phyloP scores from a whole-genome alignment of 2,888 invertebrate genomes.

The Mimumesa dahlbomi region DNA sequence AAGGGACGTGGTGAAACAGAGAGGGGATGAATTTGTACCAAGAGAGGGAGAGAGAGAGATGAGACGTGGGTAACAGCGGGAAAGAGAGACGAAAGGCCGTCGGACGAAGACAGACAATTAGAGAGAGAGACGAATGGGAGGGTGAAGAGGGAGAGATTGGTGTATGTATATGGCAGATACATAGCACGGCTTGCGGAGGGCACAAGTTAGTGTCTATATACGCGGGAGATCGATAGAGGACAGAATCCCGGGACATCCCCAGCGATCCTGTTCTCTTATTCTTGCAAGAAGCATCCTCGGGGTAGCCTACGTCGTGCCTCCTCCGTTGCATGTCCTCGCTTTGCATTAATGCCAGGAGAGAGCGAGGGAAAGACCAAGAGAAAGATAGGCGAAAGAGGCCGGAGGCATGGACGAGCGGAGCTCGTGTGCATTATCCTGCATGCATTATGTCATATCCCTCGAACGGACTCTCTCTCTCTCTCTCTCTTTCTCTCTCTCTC shows the following conservation, averaged over 20 bases:
- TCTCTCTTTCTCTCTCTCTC: slow-evolving; percentile 1
- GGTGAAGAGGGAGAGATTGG: slow-evolving; percentile 40
- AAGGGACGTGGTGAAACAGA: slow-evolving; percentile 15
- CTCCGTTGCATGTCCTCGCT: slow-evolving; percentile 62
- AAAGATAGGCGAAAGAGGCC: background rate
- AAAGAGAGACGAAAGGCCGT: background rate
- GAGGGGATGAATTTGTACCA: slow-evolving; percentile 1
- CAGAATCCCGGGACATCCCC: slow-evolving; percentile 80
- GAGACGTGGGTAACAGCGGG: background rate
- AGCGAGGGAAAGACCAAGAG: slow-evolving; percentile 19
- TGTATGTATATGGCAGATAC: slow-evolving; percentile 70
- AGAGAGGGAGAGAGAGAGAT: slow-evolving; percentile 20
- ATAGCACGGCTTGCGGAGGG: slow-evolving; percentile 76
- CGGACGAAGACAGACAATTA: slow-evolving; percentile 1
- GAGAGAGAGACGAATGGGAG: slow-evolving; percentile 7
- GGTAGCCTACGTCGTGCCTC: slow-evolving; percentile 65
- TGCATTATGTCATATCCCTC: slow-evolving; percentile 39
- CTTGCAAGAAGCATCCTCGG: slow-evolving; percentile 78
- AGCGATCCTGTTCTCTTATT: slow-evolving; percentile 80
- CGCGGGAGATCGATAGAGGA: slow-evolving; percentile 79
- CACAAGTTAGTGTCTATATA: slow-evolving; percentile 79
- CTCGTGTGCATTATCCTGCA: slow-evolving; percentile 40
- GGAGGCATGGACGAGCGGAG: slow-evolving; percentile 11
- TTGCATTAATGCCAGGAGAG: slow-evolving; percentile 66
- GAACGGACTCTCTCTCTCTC: background rate